Percentiles rank a stretch among this genome's conserved stretches.
phyloP scores from a whole-genome alignment of 1,140 invertebrate genomes.

The Colletes latitarsis region DNA sequence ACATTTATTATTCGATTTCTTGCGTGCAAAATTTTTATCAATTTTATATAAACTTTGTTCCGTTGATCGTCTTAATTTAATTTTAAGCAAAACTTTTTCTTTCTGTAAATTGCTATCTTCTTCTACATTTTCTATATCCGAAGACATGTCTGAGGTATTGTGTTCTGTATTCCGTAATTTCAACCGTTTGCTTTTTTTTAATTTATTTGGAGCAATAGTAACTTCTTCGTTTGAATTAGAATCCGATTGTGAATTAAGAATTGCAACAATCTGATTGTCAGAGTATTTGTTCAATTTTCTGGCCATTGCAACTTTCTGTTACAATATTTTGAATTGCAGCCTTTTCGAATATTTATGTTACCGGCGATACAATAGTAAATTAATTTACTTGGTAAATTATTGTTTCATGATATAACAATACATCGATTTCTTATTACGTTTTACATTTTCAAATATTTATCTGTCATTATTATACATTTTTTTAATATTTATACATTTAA shows the following conservation, averaged over 20 bases:
- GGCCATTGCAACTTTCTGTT: conserved; percentile 25
- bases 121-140: neutral
- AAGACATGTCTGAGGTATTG: conserved; percentile 13
- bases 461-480: neutral
- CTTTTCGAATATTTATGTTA: too few species aligned
- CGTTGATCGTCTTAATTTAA: conserved; percentile 64
- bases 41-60: conserved; percentile 69
- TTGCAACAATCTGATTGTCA: conserved; percentile 46
- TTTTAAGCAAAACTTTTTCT: conserved; percentile 39
- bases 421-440: too few species aligned
- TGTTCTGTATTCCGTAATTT: neutral
- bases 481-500: too few species aligned
- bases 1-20: neutral
- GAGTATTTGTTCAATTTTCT: conserved; percentile 44
- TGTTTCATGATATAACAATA: too few species aligned
- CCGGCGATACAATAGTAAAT: too few species aligned
- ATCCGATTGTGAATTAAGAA: conserved; percentile 45
- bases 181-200: neutral
- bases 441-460: neutral
- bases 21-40: conserved; percentile 43
- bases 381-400: too few species aligned
- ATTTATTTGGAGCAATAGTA: neutral
- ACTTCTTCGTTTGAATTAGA: neutral
- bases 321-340: neutral
- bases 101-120: neutral